Evolutionary conservation across 2,888 invertebrate genomes (phyloP).

Genomic region (Meteorus cinctellus): DNA sequence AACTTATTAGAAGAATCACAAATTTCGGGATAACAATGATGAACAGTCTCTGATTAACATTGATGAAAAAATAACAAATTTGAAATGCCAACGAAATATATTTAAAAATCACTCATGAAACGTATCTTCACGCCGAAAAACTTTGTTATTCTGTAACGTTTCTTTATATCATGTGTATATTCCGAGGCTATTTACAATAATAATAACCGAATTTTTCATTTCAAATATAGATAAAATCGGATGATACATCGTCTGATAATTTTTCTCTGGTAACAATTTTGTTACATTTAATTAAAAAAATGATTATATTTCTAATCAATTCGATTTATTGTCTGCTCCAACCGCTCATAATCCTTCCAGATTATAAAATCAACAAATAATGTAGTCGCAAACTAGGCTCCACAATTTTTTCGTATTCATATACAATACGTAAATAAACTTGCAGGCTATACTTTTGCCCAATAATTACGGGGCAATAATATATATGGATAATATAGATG

Average conservation of each 20-base stretch:
- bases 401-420: no score
- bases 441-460: no score
- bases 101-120: not conserved
- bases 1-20: not conserved
- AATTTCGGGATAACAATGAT: not conserved
- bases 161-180: not conserved
- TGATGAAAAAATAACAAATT: not conserved
- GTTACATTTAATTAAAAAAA: not conserved
- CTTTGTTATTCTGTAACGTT: not conserved
- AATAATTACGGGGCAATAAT: no score
- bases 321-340: not conserved
- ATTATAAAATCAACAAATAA: not conserved
- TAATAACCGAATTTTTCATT: not conserved
- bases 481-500: no score
- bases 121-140: not conserved
- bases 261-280: not conserved
- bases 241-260: not conserved
- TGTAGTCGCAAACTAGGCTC: no score
- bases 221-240: not conserved
- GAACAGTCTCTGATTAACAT: not conserved
- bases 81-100: not conserved
- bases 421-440: no score
- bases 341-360: not conserved
- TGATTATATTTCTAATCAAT: not conserved
- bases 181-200: not conserved